phyloP scores from a whole-genome alignment of 1,140 invertebrate genomes.

The Drosophila tropicalis region DNA sequence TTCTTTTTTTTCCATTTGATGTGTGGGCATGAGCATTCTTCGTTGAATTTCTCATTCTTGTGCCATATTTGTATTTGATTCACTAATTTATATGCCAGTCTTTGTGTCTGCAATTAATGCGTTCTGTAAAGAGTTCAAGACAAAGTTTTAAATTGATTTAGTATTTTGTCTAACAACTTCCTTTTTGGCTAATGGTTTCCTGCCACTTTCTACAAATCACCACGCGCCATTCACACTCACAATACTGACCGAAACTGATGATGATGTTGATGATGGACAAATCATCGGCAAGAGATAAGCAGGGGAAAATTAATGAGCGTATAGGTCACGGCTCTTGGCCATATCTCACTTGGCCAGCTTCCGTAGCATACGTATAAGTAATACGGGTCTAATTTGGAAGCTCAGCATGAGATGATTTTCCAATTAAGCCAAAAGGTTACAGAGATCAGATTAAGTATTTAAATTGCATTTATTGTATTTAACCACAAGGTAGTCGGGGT shows the following conservation, averaged over 20 bases:
- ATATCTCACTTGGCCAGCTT: constrained; percentile 39
- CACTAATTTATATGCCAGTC: constrained; percentile 67
- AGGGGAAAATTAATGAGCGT: constrained; percentile 56
- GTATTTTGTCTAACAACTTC: constrained; percentile 50
- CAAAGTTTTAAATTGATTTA: constrained; percentile 2
- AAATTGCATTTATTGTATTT: constrained; percentile 9
- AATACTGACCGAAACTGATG: neutral
- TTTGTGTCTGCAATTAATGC: constrained; percentile 12
- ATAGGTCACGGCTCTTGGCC: constrained; percentile 66
- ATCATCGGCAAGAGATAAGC: constrained; percentile 48
- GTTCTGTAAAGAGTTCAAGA: constrained; percentile 1
- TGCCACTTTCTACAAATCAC: constrained; percentile 52
- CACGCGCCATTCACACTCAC: constrained; percentile 46
- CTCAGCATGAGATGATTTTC: constrained; percentile 46
- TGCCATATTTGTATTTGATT: constrained; percentile 66
- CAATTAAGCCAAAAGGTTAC: constrained; percentile 49
- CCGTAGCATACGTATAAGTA: constrained; percentile 58
- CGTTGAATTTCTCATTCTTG: constrained; percentile 38
- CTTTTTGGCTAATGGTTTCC: constrained; percentile 52
- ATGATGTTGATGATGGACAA: constrained; percentile 40
- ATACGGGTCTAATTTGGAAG: constrained; percentile 52
- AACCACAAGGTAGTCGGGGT: constrained; percentile 43
- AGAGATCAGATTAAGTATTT: constrained; percentile 38
- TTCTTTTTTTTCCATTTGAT: constrained; percentile 34
- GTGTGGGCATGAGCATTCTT: constrained; percentile 26